Base-by-base conservation (phyloP, 2,797 vertebrate species). In the Furcifer pardalis region DNA sequence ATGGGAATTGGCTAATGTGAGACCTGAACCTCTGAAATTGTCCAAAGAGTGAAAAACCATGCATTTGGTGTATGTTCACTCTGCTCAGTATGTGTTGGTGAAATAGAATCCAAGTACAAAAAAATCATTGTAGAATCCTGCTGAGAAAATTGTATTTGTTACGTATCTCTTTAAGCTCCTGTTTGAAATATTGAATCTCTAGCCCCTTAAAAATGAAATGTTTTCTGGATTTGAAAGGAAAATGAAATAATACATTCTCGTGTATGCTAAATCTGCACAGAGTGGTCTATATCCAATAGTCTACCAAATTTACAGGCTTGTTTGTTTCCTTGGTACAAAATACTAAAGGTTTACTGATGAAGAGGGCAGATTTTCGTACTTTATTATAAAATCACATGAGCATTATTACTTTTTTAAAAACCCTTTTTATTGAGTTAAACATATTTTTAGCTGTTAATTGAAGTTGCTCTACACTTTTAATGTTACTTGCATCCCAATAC, bases 401-500 rank as follows among this genome's bases (percentile, higher is more conserved):
- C 19, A 17, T 3, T 56, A 59, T 56, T 40, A 81, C n/a, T n/a
- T 56, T 81, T 63, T 40, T 52, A 37, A 40, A 59, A 56, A 66
- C 37, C 9, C 59, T 21, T 19, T 71, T 81, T 49, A 19, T 59
- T 71, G 49, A 66, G 19, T 71, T 56, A 27, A 37, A 59, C 52
- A 52, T 30, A n/a, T 66, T 35, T 49, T 89, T 71, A 63, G 23
- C 84, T 86, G 83, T 76, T 84, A 19, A 71, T 83, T 77, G 89
- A 89, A 90, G 91, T 92, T 35, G 69, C 69, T 69, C 23, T 84
- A 92, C 84, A 74, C 37, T 4, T 87, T 81, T 30, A 71, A 83
- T 30, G 19, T 79, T 0, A 1, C 88, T 52, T 81, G 23, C 32
- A 65, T 66, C 21, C 4, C 56, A 40, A 32, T 44, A 19, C 27